Base-by-base conservation (phyloP, 1,140 invertebrate species). In the Drosophila bifasciata region DNA sequence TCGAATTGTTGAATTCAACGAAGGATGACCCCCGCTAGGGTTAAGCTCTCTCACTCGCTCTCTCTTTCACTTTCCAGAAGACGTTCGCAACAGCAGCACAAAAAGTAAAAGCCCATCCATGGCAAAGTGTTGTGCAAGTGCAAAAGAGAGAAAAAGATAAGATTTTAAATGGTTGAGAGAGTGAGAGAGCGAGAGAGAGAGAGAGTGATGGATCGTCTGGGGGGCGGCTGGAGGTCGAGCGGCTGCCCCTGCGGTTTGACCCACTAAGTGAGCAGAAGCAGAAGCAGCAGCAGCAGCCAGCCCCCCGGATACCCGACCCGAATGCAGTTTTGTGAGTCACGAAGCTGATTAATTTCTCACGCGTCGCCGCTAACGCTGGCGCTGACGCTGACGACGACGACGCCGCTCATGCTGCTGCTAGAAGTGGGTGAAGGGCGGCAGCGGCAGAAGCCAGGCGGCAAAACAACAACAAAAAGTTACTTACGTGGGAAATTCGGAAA, bases 51-150 rank as follows among this genome's bases (percentile, higher is more conserved):
- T 25, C 32, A 39, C 25, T 16, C 41, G n/a, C 48, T n/a, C 46
- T 51, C 39, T 71, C 46, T 63, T 71, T 69, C 78, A 76, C 68
- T 78, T 83, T 75, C 76, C 66, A 70, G 49, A 71, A 45, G 67
- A 66, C 53, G 45, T 17, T 60, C 36, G 19, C 58, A 51, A 19
- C 45, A 56, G 62, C 41, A 56, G 67, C 75, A 72, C 69, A 84
- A 67, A 68, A 76, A 85, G 72, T 72, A 58, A 71, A 66, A 77
- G 69, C 70, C 70, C 70, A 73, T 70, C 32, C 32, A 36, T 36
- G 4, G 32, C 70, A 55, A 46, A 71, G 59, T 73, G 59, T 73
- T 63, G 58, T 55, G 58, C 58, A 77, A 63, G 50, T 57, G 36
- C 66, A 57, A 67, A 46, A 74, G 59, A 63, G 55, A 74, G 59